Base-by-base conservation (phyloP, 2,113 vertebrate genomes). In the Steatornis caripensis region DNA sequence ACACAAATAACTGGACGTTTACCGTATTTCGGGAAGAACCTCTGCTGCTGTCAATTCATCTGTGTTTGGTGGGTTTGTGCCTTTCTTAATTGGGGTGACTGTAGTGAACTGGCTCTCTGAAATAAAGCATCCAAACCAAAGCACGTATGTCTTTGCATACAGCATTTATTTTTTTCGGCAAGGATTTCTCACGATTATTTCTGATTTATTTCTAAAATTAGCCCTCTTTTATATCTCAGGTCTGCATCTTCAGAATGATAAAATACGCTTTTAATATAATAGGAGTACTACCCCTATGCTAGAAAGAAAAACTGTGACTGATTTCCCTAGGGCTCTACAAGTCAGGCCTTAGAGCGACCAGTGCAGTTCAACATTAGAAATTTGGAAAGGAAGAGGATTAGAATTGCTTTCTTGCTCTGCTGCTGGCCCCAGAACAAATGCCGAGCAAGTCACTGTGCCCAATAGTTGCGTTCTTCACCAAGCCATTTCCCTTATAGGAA, bases 11-110 rank as follows among this genome's bases (percentile, higher is more conserved):
- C 39, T 16, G 41, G 93, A 93, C 61, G 94, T 97, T 97, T 97
- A 99, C 99, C 99, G 98, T 96, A 98, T 97, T 94, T 99, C 98
- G 3, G 98, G 98, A 97, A 99, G 99, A 94, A 99, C 98, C 57
- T 98, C 85, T 60, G 98, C 48, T 54, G 98, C 84, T 89, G 97
- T 96, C 41, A 96, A 45, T n/a, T 98, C 97, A 68, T 97, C 89
- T 76, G 91, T 36, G 84, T 58, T 87, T 96, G 94, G 8, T 69
- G 95, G 74, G 49, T 97, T 85, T 96, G 94, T 41, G 23, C 79
- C 95, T 74, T 95, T 98, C 95, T 97, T 98, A 75, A 84, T 2
- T 62, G 93, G 96, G 7, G 93, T 97, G 36, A 98, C 98, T 95
- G 97, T 97, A 34, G 86, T 76, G 75, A 96, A 96, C 49, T 92